phyloP scores from a whole-genome alignment of 2,113 vertebrate species.

The Sinocyclocheilus anshuiensis region DNA sequence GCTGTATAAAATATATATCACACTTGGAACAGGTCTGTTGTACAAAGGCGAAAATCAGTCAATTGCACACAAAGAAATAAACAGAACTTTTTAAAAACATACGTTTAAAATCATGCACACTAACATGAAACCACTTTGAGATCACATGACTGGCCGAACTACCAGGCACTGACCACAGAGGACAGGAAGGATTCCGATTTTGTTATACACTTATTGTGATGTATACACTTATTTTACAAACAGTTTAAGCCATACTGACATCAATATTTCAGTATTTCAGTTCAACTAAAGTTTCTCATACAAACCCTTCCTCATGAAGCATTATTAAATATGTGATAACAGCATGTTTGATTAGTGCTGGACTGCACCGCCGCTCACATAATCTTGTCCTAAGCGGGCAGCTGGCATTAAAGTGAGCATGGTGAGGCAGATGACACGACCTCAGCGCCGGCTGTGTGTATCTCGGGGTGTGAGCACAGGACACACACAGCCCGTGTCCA shows the following conservation, averaged over 20 bases:
- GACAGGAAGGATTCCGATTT: background rate
- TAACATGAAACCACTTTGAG: background rate
- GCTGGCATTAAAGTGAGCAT: conserved; percentile 18
- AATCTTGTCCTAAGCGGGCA: background rate
- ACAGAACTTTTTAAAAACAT: background rate
- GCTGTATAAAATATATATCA: background rate
- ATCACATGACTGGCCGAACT: background rate
- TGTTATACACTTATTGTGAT: background rate
- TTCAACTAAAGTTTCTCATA: too few relatives aligned
- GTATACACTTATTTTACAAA: background rate
- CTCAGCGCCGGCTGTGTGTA: conserved; percentile 32
- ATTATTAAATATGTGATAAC: background rate
- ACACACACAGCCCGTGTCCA: conserved; percentile 60
- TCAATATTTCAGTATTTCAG: too few relatives aligned
- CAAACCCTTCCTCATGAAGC: background rate
- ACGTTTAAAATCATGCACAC: background rate
- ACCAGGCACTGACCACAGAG: background rate
- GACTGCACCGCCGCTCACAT: conserved; percentile 1
- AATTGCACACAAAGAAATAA: background rate
- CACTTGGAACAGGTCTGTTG: background rate
- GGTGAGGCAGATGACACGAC: conserved; percentile 29
- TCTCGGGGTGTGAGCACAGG: conserved; percentile 42
- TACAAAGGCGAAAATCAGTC: background rate
- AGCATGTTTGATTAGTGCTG: background rate
- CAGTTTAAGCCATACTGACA: background rate